Base-by-base conservation (phyloP, 1,140 invertebrate species). In the Tetramorium parvispinum region DNA sequence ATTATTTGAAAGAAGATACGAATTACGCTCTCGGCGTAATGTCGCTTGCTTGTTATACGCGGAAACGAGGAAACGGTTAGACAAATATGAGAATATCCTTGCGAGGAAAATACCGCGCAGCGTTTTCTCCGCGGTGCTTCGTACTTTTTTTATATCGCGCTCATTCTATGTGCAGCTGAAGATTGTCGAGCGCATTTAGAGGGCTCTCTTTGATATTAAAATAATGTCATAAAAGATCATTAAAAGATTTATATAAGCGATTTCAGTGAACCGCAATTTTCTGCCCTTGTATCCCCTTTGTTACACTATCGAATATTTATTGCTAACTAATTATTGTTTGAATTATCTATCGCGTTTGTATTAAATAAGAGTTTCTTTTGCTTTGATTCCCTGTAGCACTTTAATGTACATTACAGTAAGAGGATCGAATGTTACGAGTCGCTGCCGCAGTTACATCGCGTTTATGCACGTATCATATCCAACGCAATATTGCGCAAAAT, bases 1-100 rank as follows among this genome's bases (percentile, higher is more conserved):
- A 83, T 83, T 83, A 43, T 83, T 83, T 53, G 40, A 73, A 83
- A 73, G 79, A 83, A 83, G 71, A 83, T 75, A 83, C 24, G 68
- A 59, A 83, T 81, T 81, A 81, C 61, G 79, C 40, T 75, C 24
- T 18, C 32, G 40, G 40, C 53, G 68, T 83, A 83, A 83, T 83
- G 53, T 83, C 79, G 24, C 68, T 75, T 27, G 13, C 18, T 75
- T 73, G 68, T 73, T 75, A 46, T 70, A 75, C 37, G 21, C 68
- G 40, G 40, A 55, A 83, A 83, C 40, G 66, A 61, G 66, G 37
- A 83, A 83, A 53, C 37, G 51, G 66, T 59, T 73, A 73, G 53
- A 73, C 40, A 83, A 59, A 71, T 46, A 73, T 83, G 63, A 43
- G 63, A 59, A 13, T 46, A 37, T 59, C 66, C 24, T 71, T 57